These are phyloP conservation scores for Atherix ibis DNA, from an alignment of 2,888 invertebrate genomes.

Conservation along the genomic window DNA sequence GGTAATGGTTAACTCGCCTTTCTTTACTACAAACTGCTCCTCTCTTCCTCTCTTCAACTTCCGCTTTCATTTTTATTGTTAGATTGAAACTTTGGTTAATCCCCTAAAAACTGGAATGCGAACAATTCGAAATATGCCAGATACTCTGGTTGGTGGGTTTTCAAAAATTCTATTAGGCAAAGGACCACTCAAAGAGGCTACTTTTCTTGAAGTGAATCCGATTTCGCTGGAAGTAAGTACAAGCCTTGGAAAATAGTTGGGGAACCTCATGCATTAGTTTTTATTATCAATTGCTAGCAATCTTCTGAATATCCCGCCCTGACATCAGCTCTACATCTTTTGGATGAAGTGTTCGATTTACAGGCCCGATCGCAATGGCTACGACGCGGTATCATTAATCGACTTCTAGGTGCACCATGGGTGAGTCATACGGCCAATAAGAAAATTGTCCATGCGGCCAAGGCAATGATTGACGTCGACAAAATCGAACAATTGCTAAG, in stretches of 20 bases:
- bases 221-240: constrained; percentile 12
- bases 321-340: constrained; percentile 57
- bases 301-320: constrained; percentile 56
- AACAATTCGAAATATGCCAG: constrained; percentile 62
- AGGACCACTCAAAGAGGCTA: constrained; percentile 26
- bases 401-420: constrained; percentile 32
- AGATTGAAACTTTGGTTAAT: constrained; percentile 34
- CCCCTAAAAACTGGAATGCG: constrained; percentile 59
- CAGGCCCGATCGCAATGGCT: constrained; percentile 71
- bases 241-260: too few relatives aligned
- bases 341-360: constrained; percentile 76
- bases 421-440: constrained; percentile 71
- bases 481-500: constrained; percentile 45
- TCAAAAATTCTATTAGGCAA: constrained; percentile 44
- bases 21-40: too few relatives aligned
- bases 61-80: not conserved
- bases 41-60: constrained; percentile 1
- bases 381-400: constrained; percentile 54
- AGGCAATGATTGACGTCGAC: constrained; percentile 58
- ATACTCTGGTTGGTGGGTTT: constrained; percentile 45
- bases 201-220: constrained; percentile 11
- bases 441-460: constrained; percentile 64
- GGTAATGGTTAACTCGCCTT: constrained; percentile 23
- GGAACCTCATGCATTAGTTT: too few relatives aligned
- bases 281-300: constrained; percentile 12